These are phyloP conservation scores for Acanthopagrus latus DNA, from an alignment of 2,797 vertebrate genomes.

Conservation along the genomic window DNA sequence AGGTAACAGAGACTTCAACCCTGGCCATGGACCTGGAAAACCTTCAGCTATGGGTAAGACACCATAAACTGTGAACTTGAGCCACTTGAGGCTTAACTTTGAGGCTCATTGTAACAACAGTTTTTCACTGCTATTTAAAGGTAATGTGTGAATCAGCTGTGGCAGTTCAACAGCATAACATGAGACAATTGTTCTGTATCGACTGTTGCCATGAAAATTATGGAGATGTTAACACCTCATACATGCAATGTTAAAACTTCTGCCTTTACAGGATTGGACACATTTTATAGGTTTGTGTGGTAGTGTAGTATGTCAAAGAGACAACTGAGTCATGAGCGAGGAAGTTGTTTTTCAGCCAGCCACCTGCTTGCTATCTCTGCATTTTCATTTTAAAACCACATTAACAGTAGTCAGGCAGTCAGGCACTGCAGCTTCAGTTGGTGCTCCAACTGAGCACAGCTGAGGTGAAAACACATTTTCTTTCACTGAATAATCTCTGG, in stretches of 20 bases:
- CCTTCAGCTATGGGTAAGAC: constrained; percentile 76
- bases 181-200: background rate
- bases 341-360: background rate
- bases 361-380: constrained; percentile 9
- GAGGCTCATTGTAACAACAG: background rate
- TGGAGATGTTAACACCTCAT: background rate
- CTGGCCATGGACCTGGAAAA: constrained; percentile 79
- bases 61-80: background rate
- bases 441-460: background rate
- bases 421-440: background rate
- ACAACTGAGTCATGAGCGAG: constrained; percentile 17
- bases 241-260: too few relatives aligned
- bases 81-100: background rate
- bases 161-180: background rate
- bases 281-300: background rate
- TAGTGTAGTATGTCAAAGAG: constrained; percentile 10
- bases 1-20: constrained; percentile 79
- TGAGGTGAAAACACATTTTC: constrained; percentile 1
- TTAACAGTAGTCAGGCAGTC: background rate
- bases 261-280: background rate
- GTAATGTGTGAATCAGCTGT: background rate
- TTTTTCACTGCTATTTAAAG: background rate
- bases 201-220: background rate
- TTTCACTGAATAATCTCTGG: background rate
- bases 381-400: constrained; percentile 30